These are phyloP conservation scores for Saccostrea echinata DNA, from an alignment of 1,140 invertebrate genomes.

Conservation along the genomic window DNA sequence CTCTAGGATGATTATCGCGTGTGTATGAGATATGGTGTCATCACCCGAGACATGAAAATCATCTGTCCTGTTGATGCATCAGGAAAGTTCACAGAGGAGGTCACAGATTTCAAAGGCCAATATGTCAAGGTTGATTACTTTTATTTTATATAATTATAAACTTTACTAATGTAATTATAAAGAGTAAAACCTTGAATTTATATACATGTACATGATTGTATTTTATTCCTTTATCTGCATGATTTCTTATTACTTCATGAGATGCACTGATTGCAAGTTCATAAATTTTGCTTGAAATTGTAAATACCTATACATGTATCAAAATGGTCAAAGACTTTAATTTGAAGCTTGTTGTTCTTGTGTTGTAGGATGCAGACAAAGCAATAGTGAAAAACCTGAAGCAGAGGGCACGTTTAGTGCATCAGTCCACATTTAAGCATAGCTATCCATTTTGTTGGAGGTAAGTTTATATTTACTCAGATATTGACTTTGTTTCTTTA, in stretches of 20 bases:
- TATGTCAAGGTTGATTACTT: constrained; percentile 92
- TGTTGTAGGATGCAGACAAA: constrained; percentile 86
- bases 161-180: not conserved
- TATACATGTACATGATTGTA: too few species aligned
- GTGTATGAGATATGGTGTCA: constrained; percentile 76
- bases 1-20: constrained; percentile 79
- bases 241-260: too few species aligned
- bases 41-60: constrained; percentile 82
- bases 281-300: too few species aligned
- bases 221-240: too few species aligned
- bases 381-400: constrained; percentile 93
- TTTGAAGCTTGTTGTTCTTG: not conserved
- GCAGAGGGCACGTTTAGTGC: constrained; percentile 87
- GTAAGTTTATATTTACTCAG: constrained; percentile 62
- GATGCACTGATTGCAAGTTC: too few species aligned
- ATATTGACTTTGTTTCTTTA: too few species aligned
- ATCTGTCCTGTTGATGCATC: constrained; percentile 97
- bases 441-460: constrained; percentile 99
- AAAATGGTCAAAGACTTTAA: too few species aligned
- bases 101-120: constrained; percentile 92
- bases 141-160: not conserved
- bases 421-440: constrained; percentile 90
- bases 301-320: too few species aligned
- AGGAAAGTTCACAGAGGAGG: constrained; percentile 92
- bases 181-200: not conserved